phyloP scores from a whole-genome alignment of 2,888 invertebrate species.

The Nowickia ferox region DNA sequence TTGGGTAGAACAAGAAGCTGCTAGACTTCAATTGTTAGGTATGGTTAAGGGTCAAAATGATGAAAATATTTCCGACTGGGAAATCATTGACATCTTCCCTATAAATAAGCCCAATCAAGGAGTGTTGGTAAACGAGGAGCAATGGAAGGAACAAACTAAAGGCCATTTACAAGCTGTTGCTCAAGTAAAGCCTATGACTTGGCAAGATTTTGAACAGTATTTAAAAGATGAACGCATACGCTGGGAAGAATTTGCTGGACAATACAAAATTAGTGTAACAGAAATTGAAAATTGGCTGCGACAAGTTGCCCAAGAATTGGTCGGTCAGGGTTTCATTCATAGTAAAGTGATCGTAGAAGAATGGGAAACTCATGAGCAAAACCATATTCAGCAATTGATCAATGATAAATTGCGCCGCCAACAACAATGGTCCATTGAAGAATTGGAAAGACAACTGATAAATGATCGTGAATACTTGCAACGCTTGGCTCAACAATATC shows the following conservation, averaged over 20 bases:
- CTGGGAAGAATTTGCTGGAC: conserved; percentile 77
- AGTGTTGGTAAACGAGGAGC: conserved; percentile 57
- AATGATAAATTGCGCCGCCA: conserved; percentile 75
- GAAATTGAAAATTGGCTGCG: conserved; percentile 79
- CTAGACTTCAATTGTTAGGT: conserved; percentile 77
- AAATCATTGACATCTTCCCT: conserved; percentile 22
- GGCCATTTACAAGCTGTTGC: conserved; percentile 76
- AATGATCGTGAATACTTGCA: conserved; percentile 76
- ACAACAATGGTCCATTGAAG: conserved; percentile 80
- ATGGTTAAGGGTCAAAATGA: conserved; percentile 75
- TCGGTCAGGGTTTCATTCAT: conserved; percentile 75
- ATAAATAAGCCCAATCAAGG: conserved; percentile 17
- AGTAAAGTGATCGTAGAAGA: conserved; percentile 73
- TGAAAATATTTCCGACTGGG: conserved; percentile 44
- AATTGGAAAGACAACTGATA: conserved; percentile 77
- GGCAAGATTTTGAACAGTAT: conserved; percentile 78
- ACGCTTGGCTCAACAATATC: conserved; percentile 76
- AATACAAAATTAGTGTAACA: conserved; percentile 77
- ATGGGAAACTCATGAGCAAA: conserved; percentile 78
- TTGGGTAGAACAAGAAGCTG: conserved; percentile 80
- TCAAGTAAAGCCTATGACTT: conserved; percentile 75
- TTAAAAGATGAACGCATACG: conserved; percentile 75
- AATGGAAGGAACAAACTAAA: conserved; percentile 77
- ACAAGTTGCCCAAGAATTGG: conserved; percentile 74
- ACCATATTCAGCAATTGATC: conserved; percentile 77